Conservation (phyloP, 2,888 invertebrate species). For the Drosophila testacea region DNA sequence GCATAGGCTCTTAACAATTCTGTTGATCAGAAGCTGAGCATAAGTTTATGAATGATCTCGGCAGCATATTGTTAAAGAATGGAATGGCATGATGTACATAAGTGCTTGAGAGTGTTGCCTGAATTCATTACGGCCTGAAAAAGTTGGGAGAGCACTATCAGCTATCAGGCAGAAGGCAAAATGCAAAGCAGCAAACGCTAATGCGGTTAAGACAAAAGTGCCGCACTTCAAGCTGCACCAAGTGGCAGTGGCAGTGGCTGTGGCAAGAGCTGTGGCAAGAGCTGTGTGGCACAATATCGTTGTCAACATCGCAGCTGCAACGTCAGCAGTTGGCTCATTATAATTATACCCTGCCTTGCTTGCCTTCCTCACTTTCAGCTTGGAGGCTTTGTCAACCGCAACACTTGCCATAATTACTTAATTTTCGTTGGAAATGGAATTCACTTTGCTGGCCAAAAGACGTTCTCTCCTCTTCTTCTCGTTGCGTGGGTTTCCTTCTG, state of each 20-base stretch:
- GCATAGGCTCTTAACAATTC: not conserved
- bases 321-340: conserved; percentile 48
- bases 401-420: conserved; percentile 61
- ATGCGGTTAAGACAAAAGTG: conserved; percentile 32
- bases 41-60: conserved; percentile 5
- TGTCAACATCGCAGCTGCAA: conserved; percentile 36
- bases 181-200: conserved; percentile 8
- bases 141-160: conserved; percentile 16
- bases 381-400: conserved; percentile 44
- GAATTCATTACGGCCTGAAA: conserved; percentile 14
- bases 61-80: not conserved
- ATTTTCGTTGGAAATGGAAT: conserved; percentile 37
- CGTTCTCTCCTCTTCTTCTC: not conserved
- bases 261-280: not conserved
- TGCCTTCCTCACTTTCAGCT: conserved; percentile 7
- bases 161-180: not conserved
- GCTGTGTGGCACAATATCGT: conserved; percentile 6
- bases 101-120: conserved; percentile 1
- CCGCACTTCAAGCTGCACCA: conserved; percentile 19
- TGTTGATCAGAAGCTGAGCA: not conserved
- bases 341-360: conserved; percentile 21
- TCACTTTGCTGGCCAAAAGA: conserved; percentile 12
- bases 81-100: no score
- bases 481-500: not conserved
- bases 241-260: conserved; percentile 14